Base-by-base conservation (phyloP, 2,888 invertebrate genomes). In the Chrysopilus asiliformis region DNA sequence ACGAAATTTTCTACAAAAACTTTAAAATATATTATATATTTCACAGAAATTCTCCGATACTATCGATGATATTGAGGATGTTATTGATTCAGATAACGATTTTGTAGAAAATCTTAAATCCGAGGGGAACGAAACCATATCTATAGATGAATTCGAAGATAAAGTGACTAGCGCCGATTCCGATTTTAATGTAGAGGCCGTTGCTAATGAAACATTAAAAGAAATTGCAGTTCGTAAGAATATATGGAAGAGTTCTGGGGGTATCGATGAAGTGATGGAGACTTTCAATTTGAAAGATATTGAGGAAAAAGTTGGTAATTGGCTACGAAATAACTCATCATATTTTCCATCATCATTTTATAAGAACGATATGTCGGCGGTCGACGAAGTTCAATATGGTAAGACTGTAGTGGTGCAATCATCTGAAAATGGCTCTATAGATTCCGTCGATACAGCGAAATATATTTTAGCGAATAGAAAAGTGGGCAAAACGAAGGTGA, bases 401-500 rank as follows among this genome's bases (percentile, higher is more conserved):
- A 17, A 40, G 9, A 24, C 36, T 3, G 18, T 34, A 8, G 12
- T 38, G 13, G 30, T 33, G 12, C 25, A 17, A 8, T 4, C 13
- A 4, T 27, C 32, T 1, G 36, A 36, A 16, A 17, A 31, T n/a
- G 32, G 32, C 2, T 41, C 37, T 6, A 12, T 17, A 4, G 20
- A 35, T 13, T 36, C 41, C 8, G 41, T 43, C 3, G 38, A 41
- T 17, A 43, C 43, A 4, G 43, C 39, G 2, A 38, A 40, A 34
- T 43, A 43, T 38, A 43, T 43, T 32, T 32, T 40, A n/a, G 41
- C 43, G n/a, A 43, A 41, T 35, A 20, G 34, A 13, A 43, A 43
- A 15, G n/a, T 34, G 8, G 30, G 26, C 3, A 34, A 20, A 20
- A 25, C 35, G 1, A 30, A 32, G 15, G 22, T 31, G 3, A 34